phyloP scores from a whole-genome alignment of 53 echinoderm and acorn worm species.

The Echinarachnius parma region DNA sequence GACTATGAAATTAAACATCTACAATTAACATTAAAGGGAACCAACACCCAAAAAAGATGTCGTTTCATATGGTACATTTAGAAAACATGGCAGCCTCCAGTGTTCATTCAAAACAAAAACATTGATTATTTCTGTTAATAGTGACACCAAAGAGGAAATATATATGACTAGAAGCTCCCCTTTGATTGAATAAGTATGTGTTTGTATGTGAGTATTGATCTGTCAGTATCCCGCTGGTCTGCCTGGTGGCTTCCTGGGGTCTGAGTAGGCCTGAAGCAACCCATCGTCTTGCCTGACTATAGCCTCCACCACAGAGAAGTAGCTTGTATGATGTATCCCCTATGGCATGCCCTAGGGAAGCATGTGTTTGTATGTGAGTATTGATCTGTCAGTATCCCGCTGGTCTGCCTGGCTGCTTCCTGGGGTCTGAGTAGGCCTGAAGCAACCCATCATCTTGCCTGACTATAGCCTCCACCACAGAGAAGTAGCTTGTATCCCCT shows the following conservation, averaged over 20 bases:
- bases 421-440: slow-evolving; percentile 60
- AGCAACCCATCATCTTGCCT: slow-evolving; percentile 40
- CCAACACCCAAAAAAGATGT: too few relatives aligned
- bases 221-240: slow-evolving; percentile 50
- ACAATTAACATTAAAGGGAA: too few relatives aligned
- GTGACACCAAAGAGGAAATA: too few relatives aligned
- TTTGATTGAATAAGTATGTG: too few relatives aligned
- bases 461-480: slow-evolving; percentile 60
- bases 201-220: too few relatives aligned
- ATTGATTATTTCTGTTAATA: too few relatives aligned
- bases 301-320: slow-evolving; percentile 48
- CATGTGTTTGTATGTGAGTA: too few relatives aligned
- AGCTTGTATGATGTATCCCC: not conserved
- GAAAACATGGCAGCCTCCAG: too few relatives aligned
- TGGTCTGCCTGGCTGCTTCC: slow-evolving; percentile 64
- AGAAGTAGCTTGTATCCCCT: not conserved
- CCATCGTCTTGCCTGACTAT: slow-evolving; percentile 50
- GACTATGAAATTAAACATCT: too few relatives aligned
- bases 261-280: slow-evolving; percentile 55
- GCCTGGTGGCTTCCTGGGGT: slow-evolving; percentile 66
- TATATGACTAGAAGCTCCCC: too few relatives aligned
- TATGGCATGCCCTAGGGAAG: not conserved
- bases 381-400: slow-evolving; percentile 53
- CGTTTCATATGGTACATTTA: too few relatives aligned
- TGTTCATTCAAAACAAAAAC: too few relatives aligned